Percentiles rank a stretch among this genome's conserved stretches.
These are phyloP conservation scores for Mustela lutreola DNA, from an alignment of 2,113 vertebrate species.

Conservation along the genomic window DNA sequence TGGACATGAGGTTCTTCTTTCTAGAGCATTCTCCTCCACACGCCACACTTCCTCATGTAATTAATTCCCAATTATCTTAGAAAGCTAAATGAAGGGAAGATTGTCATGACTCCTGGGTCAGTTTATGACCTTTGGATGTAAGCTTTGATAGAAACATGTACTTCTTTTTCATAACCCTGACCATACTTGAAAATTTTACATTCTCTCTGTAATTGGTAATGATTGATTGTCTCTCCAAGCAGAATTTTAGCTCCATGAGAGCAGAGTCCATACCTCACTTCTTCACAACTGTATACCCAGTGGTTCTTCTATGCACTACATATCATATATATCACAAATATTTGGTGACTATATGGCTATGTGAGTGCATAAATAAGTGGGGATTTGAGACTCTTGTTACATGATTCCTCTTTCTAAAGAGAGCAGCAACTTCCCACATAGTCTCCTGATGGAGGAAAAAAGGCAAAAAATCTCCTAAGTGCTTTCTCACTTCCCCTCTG, in stretches of 20 bases:
- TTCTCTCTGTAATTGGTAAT: neutral
- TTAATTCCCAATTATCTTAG: neutral
- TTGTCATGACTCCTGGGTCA: neutral
- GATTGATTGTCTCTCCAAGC: neutral
- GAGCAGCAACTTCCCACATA: neutral
- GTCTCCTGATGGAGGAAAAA: neutral
- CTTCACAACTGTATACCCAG: neutral
- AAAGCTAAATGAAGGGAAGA: neutral
- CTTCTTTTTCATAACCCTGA: neutral
- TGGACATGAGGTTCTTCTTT: neutral
- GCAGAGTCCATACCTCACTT: neutral
- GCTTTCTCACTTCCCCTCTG: neutral
- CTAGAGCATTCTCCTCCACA: neutral
- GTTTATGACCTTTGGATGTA: neutral
- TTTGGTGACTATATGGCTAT: neutral
- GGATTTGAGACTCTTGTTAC: neutral
- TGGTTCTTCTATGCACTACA: neutral
- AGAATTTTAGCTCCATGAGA: neutral
- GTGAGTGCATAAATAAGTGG: neutral
- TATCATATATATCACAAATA: neutral
- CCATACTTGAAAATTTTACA: neutral
- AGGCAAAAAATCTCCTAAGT: neutral
- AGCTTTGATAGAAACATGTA: neutral
- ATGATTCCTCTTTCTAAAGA: neutral
- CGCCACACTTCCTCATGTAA: neutral